Percentiles rank a stretch among this genome's conserved stretches.
These are phyloP conservation scores for Crambe crambe DNA, from an alignment of 37 sponge, comb jelly and placozoan species.

Conservation along the genomic window DNA sequence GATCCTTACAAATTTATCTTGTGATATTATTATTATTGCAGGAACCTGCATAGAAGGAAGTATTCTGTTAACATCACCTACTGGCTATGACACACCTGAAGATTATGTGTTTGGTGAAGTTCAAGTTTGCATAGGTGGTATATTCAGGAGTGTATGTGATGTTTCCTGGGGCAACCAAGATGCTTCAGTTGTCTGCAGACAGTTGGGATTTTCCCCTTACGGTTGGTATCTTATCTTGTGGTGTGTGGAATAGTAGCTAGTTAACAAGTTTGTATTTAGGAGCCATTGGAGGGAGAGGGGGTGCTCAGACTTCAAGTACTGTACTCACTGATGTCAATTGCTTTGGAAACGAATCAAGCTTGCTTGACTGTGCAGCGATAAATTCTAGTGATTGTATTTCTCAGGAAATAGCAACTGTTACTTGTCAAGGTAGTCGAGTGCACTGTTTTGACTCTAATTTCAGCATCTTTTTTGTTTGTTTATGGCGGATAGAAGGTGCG, in stretches of 20 bases:
- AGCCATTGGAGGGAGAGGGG: not conserved
- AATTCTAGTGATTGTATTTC: not conserved
- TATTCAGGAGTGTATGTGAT: conserved; percentile 18
- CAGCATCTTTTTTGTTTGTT: not conserved
- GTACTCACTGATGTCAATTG: not conserved
- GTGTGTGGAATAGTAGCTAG: not conserved
- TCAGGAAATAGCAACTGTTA: conserved; percentile 3
- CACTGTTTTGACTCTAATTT: not conserved
- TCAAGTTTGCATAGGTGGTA: conserved; percentile 17
- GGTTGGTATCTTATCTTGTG: conserved; percentile 13
- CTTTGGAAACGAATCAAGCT: not conserved
- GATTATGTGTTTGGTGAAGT: not conserved
- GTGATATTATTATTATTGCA: not conserved
- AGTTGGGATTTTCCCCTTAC: conserved; percentile 35
- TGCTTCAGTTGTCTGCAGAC: conserved; percentile 41
- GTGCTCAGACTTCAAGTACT: not conserved
- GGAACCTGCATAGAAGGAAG: conserved; percentile 23
- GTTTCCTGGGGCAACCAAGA: conserved; percentile 30
- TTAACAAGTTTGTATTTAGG: not conserved
- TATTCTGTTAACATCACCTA: not conserved
- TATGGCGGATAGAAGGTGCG: not conserved
- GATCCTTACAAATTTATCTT: not conserved
- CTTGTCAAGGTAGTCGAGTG: conserved; percentile 1
- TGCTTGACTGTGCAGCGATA: not conserved
- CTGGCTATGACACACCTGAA: not conserved